Base-by-base conservation (phyloP, 2,797 vertebrate species). In the Sparus aurata region DNA sequence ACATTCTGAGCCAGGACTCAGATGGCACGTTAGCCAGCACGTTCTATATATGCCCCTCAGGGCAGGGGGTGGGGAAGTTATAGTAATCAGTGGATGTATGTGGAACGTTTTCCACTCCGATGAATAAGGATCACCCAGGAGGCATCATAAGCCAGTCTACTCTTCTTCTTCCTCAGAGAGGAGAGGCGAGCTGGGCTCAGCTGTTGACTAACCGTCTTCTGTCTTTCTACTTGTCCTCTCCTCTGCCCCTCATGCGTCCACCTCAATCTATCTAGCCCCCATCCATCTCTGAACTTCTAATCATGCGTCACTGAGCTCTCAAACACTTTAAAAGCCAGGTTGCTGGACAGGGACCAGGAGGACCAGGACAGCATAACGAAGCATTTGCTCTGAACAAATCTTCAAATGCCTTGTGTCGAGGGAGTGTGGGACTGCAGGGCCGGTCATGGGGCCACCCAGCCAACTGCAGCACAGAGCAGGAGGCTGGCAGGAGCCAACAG, bases 1-100 rank as follows among this genome's bases (percentile, higher is more conserved):
- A 34, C 70, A 61, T 68, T 54, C 60, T 86, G 79, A 87, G 82
- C 78, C 67, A 85, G 85, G 91, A 91, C 93, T 94, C 95, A 95
- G 93, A 92, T 95, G 94, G 93, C 82, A 74, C 46, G 38, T 78
- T 80, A 38, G 69, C 67, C 22, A 68, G 46, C 62, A 61, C 3
- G 2, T 57, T 85, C 59, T 75, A 84, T 53, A 74, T 77, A 72
- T 65, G 69, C 49, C 73, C 88, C 86, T 75, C 38, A 80, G 79
- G 84, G 81, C 81, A 73, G 73, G 74, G 57, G 72, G 70, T 17
- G 63, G 61, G 77, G 57, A 23, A 12, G 18, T 80, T 52, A 78
- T 38, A 46, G 54, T 54, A 72, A 63, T 89, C 62, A 80, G 75
- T 57, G 68, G 75, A 90, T 87, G 70, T 82, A 85, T 80, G 69